Evolutionary conservation across 1,140 invertebrate genomes (phyloP), one percentile per base, ranked within the genome.

Genomic region (Drosophila persimilis): DNA sequence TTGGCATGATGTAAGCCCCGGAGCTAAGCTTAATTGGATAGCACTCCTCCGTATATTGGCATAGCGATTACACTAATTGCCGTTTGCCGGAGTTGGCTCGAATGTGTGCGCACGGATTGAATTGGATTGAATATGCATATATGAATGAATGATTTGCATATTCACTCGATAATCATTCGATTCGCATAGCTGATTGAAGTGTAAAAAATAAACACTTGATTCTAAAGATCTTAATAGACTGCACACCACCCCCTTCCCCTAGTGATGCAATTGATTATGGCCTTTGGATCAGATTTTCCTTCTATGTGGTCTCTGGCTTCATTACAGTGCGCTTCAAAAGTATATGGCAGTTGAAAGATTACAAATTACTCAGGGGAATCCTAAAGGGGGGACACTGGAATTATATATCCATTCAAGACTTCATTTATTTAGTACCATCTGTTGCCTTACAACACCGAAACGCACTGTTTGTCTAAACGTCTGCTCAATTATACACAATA

Each of bases 1-100:
- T 11, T 69, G 60, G 53, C 60, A 74, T 74, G 71, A 74, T 74
- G 71, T 74, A 74, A 74, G 71, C 71, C 31, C 48, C 52, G 61
- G 61, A 71, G 56, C 50, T 74, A 57, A 73, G 64, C 41, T 74
- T 65, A 74, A 74, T 74, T 74, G 71, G 60, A 74, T 62, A 65
- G 58, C 71, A 74, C 71, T 74, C 61, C 52, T 74, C 71, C 71
- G 60, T 53, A 74, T 58, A 65, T 73, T 39, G 7, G 53, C 66
- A 20, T 65, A 44, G 26, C 64, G 66, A 70, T 70, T 69, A 70
- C 66, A 70, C 64, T 70, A 70, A 70, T 70, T 70, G 64, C 66
- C 39, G 55, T 39, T 9, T 47, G 46, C 13, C 50, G 46, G 48
- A 71, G 67, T 71, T 60, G 64, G 52, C 66, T 64, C 55, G 66